These are phyloP conservation scores for Hypomecis punctinalis DNA, from an alignment of 2,888 invertebrate genomes.

Conservation along the genomic window DNA sequence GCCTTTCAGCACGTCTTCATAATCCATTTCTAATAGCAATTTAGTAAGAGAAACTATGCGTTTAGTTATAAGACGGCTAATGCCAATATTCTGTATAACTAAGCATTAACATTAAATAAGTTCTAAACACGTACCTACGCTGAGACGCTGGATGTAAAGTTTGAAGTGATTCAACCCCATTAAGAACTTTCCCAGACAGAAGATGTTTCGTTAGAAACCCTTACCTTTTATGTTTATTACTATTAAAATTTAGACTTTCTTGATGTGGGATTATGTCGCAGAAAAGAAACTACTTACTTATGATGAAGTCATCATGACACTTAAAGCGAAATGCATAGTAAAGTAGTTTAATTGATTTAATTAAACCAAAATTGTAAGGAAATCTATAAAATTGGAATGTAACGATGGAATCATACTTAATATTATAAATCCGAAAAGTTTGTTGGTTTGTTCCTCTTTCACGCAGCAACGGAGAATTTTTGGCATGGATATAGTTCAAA, in stretches of 20 bases:
- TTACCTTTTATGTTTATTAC: constrained; percentile 11
- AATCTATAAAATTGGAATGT: too few species aligned
- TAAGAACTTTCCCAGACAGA: constrained; percentile 27
- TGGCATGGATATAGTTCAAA: too few species aligned
- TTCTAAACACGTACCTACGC: constrained; percentile 10
- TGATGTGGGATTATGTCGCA: neutral
- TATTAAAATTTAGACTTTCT: constrained; percentile 2
- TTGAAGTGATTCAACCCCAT: constrained; percentile 17
- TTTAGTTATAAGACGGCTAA: too few species aligned
- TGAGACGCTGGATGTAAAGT: constrained; percentile 7
- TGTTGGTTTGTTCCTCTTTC: too few species aligned
- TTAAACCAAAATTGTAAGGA: too few species aligned
- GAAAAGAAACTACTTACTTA: neutral
- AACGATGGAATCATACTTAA: too few species aligned
- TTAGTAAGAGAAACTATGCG: too few species aligned
- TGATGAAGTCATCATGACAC: neutral
- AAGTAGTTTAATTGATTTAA: too few species aligned
- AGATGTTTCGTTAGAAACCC: constrained; percentile 17
- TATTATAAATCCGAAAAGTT: too few species aligned
- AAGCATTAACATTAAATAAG: constrained; percentile 5
- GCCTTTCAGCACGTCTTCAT: too few species aligned
- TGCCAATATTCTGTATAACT: neutral
- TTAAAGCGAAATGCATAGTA: neutral
- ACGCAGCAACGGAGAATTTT: too few species aligned
- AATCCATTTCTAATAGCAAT: too few species aligned